phyloP scores from a whole-genome alignment of 2,797 vertebrate genomes.

The Falco novaeseelandiae region DNA sequence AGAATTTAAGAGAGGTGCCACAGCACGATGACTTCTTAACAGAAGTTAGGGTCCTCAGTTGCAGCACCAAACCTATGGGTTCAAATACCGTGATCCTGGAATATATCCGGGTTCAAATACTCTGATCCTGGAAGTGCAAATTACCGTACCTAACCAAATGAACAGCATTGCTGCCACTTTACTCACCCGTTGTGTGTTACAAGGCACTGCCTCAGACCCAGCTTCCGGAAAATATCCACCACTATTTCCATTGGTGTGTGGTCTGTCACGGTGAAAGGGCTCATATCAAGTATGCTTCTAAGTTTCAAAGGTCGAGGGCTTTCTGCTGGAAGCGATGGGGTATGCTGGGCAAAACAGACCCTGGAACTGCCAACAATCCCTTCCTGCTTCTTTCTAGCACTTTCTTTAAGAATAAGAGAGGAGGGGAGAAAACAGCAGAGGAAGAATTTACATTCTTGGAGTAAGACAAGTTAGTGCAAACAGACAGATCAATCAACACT shows the following conservation, averaged over 20 bases:
- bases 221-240: conserved; percentile 98
- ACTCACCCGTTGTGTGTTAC: conserved; percentile 99
- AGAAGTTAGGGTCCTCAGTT: neutral
- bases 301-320: conserved; percentile 96
- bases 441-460: conserved; percentile 4
- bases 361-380: conserved; percentile 94
- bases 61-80: neutral
- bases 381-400: conserved; percentile 94
- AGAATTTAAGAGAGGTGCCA: neutral
- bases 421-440: neutral
- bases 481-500: neutral
- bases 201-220: conserved; percentile 98
- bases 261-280: conserved; percentile 98
- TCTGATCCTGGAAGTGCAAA: neutral
- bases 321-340: conserved; percentile 94
- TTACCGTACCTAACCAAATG: neutral
- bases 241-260: conserved; percentile 99
- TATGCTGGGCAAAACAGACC: conserved; percentile 97
- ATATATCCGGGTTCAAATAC: neutral
- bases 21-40: neutral
- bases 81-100: neutral
- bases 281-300: conserved; percentile 98
- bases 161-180: neutral
- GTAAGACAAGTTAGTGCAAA: neutral
- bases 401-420: conserved; percentile 82